A percentile compares a stretch with the other conserved stretches of the same genome.
phyloP scores from a whole-genome alignment of 1,140 invertebrate genomes.

The Pogonomyrmex barbatus region DNA sequence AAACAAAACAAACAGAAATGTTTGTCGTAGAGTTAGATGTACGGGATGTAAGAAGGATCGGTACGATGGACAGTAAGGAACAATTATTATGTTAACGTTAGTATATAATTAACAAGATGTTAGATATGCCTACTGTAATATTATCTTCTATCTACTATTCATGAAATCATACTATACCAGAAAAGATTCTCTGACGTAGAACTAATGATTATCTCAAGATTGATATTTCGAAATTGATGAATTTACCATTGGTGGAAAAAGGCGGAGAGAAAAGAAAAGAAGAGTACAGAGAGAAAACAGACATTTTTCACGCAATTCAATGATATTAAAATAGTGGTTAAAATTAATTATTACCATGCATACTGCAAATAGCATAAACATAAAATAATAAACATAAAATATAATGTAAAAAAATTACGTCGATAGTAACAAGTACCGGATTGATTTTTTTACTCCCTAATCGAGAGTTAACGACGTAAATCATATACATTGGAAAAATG shows the following conservation, averaged over 20 bases:
- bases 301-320: constrained; percentile 46
- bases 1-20: constrained; percentile 57
- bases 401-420: constrained; percentile 6
- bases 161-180: constrained; percentile 50
- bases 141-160: constrained; percentile 61
- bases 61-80: constrained; percentile 69
- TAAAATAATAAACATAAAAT: not conserved
- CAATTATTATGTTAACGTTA: constrained; percentile 78
- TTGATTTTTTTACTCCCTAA: constrained; percentile 14
- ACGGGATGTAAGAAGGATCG: constrained; percentile 45
- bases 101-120: constrained; percentile 71
- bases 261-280: constrained; percentile 16
- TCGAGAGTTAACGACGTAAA: constrained; percentile 20
- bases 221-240: constrained; percentile 21
- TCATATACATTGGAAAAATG: constrained; percentile 56
- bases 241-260: constrained; percentile 31
- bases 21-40: constrained; percentile 43
- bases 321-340: not conserved
- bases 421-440: not conserved
- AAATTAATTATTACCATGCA: constrained; percentile 44
- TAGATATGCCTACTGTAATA: constrained; percentile 76
- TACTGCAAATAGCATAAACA: constrained; percentile 9
- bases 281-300: constrained; percentile 17
- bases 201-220: constrained; percentile 21
- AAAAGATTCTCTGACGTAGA: constrained; percentile 45